A percentile compares a stretch with the other conserved stretches of the same genome.
These are phyloP conservation scores for Schizothorax lantsangensis DNA, from an alignment of 2,797 vertebrate genomes.

Conservation along the genomic window DNA sequence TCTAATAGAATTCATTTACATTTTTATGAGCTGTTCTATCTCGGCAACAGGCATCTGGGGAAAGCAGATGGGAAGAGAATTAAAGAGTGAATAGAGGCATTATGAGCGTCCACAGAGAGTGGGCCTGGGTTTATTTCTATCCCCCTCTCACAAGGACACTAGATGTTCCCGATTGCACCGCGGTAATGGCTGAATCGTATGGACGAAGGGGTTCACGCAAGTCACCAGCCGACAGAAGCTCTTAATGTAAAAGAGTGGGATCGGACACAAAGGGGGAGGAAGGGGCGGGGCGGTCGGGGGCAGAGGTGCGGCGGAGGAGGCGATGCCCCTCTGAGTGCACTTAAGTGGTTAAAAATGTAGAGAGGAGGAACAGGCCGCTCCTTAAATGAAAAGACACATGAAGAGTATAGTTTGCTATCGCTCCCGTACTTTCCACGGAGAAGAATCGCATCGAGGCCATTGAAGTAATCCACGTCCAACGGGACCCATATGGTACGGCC, in stretches of 20 bases:
- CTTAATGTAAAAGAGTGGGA: slow-evolving; percentile 68
- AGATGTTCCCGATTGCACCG: slow-evolving; percentile 56
- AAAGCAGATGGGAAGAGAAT: slow-evolving; percentile 61
- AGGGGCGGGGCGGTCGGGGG: slow-evolving; percentile 50
- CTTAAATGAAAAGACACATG: slow-evolving; percentile 66
- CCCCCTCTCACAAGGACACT: slow-evolving; percentile 60
- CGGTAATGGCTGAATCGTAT: slow-evolving; percentile 59
- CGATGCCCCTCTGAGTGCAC: slow-evolving; percentile 76
- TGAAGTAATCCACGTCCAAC: slow-evolving; percentile 68
- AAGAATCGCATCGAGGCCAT: slow-evolving; percentile 62
- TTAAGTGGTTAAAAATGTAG: slow-evolving; percentile 74
- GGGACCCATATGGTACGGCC: slow-evolving; percentile 66
- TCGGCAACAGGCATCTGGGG: slow-evolving; percentile 63
- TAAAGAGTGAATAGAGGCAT: slow-evolving; percentile 66
- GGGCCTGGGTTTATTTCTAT: slow-evolving; percentile 59
- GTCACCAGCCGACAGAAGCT: slow-evolving; percentile 58
- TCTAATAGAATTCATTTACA: slow-evolving; percentile 65
- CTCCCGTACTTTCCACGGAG: slow-evolving; percentile 63
- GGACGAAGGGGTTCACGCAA: slow-evolving; percentile 47
- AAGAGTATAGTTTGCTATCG: slow-evolving; percentile 64
- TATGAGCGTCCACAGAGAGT: slow-evolving; percentile 62
- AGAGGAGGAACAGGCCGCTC: slow-evolving; percentile 61
- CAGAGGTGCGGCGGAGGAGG: slow-evolving; percentile 75
- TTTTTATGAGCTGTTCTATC: slow-evolving; percentile 65
- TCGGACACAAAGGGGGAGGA: slow-evolving; percentile 60